phyloP scores from a whole-genome alignment of 2,113 vertebrate genomes.

The Trachemys scripta region DNA sequence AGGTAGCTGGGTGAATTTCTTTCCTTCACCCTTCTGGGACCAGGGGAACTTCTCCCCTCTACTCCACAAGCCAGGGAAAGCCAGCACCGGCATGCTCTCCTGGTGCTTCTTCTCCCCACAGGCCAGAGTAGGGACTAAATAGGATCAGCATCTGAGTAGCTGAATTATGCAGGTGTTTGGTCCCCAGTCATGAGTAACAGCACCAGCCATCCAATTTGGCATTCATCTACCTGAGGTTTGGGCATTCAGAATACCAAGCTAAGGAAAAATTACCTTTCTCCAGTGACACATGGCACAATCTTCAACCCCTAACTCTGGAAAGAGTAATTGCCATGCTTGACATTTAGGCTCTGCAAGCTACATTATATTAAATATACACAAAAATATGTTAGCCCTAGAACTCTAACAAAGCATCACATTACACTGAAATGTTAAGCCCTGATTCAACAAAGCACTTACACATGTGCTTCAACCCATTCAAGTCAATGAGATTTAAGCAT shows the following conservation, averaged over 20 bases:
- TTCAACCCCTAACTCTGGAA: neutral
- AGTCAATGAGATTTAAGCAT: neutral
- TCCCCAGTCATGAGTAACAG: neutral
- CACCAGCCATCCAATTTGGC: neutral
- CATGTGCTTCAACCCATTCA: neutral
- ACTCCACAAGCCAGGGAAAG: neutral
- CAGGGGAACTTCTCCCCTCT: neutral
- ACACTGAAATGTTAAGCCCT: neutral
- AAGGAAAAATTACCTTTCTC: neutral
- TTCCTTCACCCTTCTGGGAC: neutral
- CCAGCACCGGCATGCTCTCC: neutral
- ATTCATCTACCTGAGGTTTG: neutral
- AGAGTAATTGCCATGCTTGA: neutral
- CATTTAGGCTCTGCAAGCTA: neutral
- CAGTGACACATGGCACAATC: neutral
- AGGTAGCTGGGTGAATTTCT: neutral
- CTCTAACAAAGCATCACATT: neutral
- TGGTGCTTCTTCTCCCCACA: neutral
- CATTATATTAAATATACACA: neutral
- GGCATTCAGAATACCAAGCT: neutral
- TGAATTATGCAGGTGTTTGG: neutral
- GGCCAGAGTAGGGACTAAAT: neutral
- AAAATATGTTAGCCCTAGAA: neutral
- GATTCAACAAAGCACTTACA: neutral
- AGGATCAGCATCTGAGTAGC: fast-evolving